A percentile compares a stretch with the other conserved stretches of the same genome.
Evolutionary conservation across 2,113 vertebrate species (phyloP).

Genomic region (Speoplatyrhinus poulsoni): DNA sequence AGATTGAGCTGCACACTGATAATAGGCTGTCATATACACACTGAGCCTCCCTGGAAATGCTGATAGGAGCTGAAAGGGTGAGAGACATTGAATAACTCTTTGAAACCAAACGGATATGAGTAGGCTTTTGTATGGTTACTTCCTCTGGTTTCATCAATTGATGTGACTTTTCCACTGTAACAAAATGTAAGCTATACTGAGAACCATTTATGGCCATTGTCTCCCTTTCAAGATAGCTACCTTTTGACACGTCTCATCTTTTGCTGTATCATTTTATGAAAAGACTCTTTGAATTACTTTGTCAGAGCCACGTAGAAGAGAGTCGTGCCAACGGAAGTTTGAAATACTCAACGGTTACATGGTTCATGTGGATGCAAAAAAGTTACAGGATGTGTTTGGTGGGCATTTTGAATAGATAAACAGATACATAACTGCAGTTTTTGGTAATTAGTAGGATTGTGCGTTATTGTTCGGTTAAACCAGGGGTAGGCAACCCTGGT

Average conservation of each 20-base stretch:
- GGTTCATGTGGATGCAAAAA: too few species aligned
- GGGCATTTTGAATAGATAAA: too few species aligned
- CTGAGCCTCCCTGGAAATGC: conserved; percentile 24
- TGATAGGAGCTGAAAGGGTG: neutral
- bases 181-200: conserved; percentile 33
- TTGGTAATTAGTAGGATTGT: too few species aligned
- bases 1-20: conserved; percentile 31
- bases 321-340: too few species aligned
- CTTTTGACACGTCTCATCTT: conserved; percentile 23
- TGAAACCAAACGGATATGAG: conserved; percentile 32
- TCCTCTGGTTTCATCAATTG: conserved; percentile 35
- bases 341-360: too few species aligned
- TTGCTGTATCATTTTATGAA: conserved; percentile 2
- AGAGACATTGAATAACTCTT: conserved; percentile 4
- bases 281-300: conserved; percentile 4
- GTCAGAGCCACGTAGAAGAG: too few species aligned
- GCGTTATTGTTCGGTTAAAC: too few species aligned
- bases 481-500: too few species aligned
- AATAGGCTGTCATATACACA: conserved; percentile 26
- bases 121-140: conserved; percentile 24
- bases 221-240: conserved; percentile 27
- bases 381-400: too few species aligned
- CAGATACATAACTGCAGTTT: too few species aligned
- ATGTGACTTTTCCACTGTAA: conserved; percentile 30
- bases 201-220: conserved; percentile 46